Base-by-base conservation (phyloP, 2,888 invertebrate genomes). In the Limnephilus lunatus region DNA sequence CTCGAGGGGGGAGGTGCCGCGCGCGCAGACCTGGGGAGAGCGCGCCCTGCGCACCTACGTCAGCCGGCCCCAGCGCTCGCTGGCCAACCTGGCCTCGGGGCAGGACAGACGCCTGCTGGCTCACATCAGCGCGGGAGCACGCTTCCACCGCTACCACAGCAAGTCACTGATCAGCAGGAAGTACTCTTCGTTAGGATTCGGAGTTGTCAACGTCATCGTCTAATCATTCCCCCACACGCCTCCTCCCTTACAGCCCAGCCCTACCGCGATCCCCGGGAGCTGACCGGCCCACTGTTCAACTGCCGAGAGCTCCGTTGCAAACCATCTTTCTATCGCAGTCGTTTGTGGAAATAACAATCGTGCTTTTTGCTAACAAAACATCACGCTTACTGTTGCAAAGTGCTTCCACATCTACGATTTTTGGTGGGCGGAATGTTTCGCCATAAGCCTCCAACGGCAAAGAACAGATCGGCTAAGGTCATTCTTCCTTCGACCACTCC, bases 21-120 rank as follows among this genome's bases (percentile, higher is more conserved):
- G 97, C 91, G 97, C 98, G 30, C 98, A 98, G 95, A 98, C 98
- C 53, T 98, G 98, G 98, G 98, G 97, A 89, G 98, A 98, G 95
- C 97, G 98, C 91, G 97, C 97, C 82, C 96, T 98, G 92, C 96
- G 98, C 94, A 97, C 97, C 15, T 98, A 97, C 95, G 94, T 96
- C 90, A 94, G 95, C 93, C 97, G 98, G 91, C 97, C 97, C 94
- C 97, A 97, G 93, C 97, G 97, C 97, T 97, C 97, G 53, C 97
- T 97, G 95, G 95, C 97, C 91, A 97, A 97, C 90, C 96, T 97
- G 93, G 95, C 97, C 92, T 97, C 97, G 68, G 97, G 96, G 95
- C 94, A 95, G 94, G 97, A 97, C 94, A 95, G 95, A 86, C 95
- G 95, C 90, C 96, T 97, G 93, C 96, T 97, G 83, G 96, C 96